Evolutionary conservation across 2,113 vertebrate genomes (phyloP), one percentile per base, ranked within the genome.

Genomic region (Brevimyrus niger): DNA sequence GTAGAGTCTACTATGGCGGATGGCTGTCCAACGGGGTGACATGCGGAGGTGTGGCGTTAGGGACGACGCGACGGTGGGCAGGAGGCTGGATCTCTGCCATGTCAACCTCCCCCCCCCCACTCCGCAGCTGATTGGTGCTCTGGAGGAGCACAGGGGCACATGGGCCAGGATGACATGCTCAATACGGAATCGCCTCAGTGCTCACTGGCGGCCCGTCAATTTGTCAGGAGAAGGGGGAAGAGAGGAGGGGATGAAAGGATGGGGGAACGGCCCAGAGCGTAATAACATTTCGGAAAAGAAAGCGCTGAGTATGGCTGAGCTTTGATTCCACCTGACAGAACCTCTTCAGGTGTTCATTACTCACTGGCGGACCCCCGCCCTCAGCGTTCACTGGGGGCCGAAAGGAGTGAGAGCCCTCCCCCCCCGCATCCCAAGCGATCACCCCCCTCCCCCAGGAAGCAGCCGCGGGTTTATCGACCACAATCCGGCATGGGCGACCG

Each of bases 321-420:
- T 96, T 92, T 94, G 94, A 96, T 96, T 97, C 95, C 94, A 95
- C 96, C 97, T 97, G 97, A 97, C 96, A 96, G 95, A 96, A 97
- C 95, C 96, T 97, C 96, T 97, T 96, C 95, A 95, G 92, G 94
- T 96, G 94, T 96, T 97, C 96, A 96, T 97, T 97, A 96, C 96
- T 96, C 96, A 96, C 96, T 96, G 96, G 93, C 95, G 95, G 95
- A 96, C 95, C 96, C 96, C 94, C 93, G 93, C 95, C 94, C 93
- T 96, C 95, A 85, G 93, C 94, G 93, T 93, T 85, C 87, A 86
- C 88, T 47, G 83, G 95, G 80, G 85, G 84, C 84, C 61, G 10
- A 27, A 4, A 47, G 69, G 51, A 58, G 50, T 23, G 17, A 44
- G 27, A 13, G 15, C 15, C 19, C 4, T 19, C 11, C 9, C 11